A percentile compares a stretch with the other conserved stretches of the same genome.
Conservation (phyloP, 2,797 vertebrate species). For the Salarias fasciatus region DNA sequence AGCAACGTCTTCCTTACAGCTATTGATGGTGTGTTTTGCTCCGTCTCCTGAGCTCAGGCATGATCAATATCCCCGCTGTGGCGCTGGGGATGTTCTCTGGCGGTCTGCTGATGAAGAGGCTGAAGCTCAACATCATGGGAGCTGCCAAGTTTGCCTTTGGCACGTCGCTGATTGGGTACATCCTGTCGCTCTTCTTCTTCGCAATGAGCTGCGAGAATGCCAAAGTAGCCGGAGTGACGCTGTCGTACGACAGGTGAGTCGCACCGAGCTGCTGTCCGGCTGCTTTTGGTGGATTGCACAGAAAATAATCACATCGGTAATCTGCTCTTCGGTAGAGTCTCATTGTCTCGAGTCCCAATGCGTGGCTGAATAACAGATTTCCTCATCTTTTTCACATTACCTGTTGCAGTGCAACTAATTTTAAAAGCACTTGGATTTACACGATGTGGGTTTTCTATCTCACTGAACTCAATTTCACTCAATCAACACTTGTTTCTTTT, state of each 20-base stretch:
- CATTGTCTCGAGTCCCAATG: too few species aligned
- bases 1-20: background rate
- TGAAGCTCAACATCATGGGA: conserved; percentile 80
- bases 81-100: conserved; percentile 84
- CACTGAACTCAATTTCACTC: too few species aligned
- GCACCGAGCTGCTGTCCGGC: too few species aligned
- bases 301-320: too few species aligned
- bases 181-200: conserved; percentile 79
- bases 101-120: conserved; percentile 82
- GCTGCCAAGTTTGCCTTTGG: conserved; percentile 75
- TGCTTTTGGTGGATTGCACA: too few species aligned
- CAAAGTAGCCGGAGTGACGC: conserved; percentile 79
- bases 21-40: conserved; percentile 4
- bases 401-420: too few species aligned
- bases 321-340: too few species aligned
- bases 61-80: conserved; percentile 79
- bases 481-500: too few species aligned
- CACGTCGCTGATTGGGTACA: conserved; percentile 72
- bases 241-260: conserved; percentile 77
- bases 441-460: too few species aligned
- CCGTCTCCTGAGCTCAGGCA: conserved; percentile 58
- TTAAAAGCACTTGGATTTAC: too few species aligned
- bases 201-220: conserved; percentile 80
- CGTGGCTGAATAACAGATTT: too few species aligned
- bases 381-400: too few species aligned